Evolutionary conservation across 2,888 invertebrate genomes (phyloP), one percentile per base, ranked within the genome.

Genomic region (Stenodema calcarata): DNA sequence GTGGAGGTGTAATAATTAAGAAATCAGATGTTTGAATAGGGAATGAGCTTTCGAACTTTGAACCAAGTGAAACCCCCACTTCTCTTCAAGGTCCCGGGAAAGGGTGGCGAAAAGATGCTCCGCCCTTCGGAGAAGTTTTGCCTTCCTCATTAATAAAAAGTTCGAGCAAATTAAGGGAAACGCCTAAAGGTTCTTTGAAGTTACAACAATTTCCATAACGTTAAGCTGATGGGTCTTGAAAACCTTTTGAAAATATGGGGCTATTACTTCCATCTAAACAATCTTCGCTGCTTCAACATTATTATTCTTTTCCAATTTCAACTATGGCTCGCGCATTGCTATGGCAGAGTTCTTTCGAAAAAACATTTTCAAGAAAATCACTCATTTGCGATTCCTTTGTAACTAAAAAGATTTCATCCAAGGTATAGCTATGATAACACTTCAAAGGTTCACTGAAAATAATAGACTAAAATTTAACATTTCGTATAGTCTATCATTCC

Each of bases 151-250:
- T 70, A 70, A 70, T 70, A 70, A 70, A 70, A 70, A 70, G 70
- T 70, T 70, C 28, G 70, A 28, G 70, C 28, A 70, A 70, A 70
- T 70, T 70, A 70, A 70, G 70, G 70, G 70, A 70, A 70, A 70
- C 54, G 70, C 70, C 70, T 70, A 30, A 35, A 70, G 70, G 70
- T 70, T 70, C 70, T 70, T 70, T 70, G 70, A 70, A 70, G 70
- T 35, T 30, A 30, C 30, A 70, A 70, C 70, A 70, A 70, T 70
- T 70, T 70, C 70, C 70, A 70, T 70, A 70, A 70, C 70, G 28
- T 70, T 70, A 35, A 70, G 70, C 70, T 70, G 28, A 70, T 70
- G 70, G 70, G 35, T 54, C 54, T 54, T 28, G 70, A 70, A 35
- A 30, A 70, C 30, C 70, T 30, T 28, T 70, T 35, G 30, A 70